phyloP scores from a whole-genome alignment of 2,113 vertebrate species.

The Danionella cerebrum region DNA sequence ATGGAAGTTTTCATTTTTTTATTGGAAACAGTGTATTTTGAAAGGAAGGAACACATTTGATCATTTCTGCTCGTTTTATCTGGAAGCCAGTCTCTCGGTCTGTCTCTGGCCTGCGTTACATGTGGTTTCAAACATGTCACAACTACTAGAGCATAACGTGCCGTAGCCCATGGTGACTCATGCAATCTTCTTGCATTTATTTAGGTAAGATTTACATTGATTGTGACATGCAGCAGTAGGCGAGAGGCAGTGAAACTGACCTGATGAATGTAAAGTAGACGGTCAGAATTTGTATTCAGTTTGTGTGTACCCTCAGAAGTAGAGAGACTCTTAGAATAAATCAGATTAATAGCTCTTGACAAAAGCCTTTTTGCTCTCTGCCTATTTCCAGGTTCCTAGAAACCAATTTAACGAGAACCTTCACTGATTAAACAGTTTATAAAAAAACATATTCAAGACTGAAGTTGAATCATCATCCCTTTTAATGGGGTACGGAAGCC shows the following conservation, averaged over 20 bases:
- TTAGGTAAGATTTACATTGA: background rate
- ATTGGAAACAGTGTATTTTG: too few species aligned
- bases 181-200: background rate
- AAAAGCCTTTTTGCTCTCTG: background rate
- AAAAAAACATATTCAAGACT: background rate
- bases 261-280: background rate
- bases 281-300: background rate
- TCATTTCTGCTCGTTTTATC: too few species aligned
- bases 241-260: background rate
- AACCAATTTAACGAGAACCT: background rate
- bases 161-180: background rate
- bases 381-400: background rate
- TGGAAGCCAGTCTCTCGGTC: background rate
- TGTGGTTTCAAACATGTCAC: background rate
- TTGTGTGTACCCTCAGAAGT: background rate
- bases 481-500: background rate
- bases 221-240: background rate
- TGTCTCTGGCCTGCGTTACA: background rate
- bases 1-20: too few species aligned
- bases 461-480: background rate
- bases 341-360: background rate
- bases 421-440: constrained; percentile 1
- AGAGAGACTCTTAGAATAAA: background rate
- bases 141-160: background rate
- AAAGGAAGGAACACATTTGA: too few species aligned